A percentile compares a stretch with the other conserved stretches of the same genome.
These are phyloP conservation scores for Amia ocellicauda DNA, from an alignment of 2,113 vertebrate genomes.

Conservation along the genomic window DNA sequence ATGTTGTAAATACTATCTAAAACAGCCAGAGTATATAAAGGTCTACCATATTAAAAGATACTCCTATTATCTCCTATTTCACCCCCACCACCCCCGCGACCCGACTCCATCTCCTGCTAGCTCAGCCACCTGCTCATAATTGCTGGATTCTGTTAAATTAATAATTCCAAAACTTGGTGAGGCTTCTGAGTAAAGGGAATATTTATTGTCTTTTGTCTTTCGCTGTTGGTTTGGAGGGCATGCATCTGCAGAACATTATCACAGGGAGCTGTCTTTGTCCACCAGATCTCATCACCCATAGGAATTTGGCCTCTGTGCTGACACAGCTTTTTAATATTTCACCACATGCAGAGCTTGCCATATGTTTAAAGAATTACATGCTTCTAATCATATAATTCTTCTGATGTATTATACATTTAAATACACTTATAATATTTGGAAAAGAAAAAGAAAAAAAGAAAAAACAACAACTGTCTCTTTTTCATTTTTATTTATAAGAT, in stretches of 20 bases:
- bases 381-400: not conserved
- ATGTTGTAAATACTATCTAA: no score
- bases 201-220: conserved; percentile 1
- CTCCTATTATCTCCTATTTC: no score
- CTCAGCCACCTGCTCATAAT: not conserved
- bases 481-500: no score
- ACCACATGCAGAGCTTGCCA: conserved; percentile 39
- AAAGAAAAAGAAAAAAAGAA: conserved; percentile 20
- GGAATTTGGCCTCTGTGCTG: conserved; percentile 35
- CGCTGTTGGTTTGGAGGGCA: conserved; percentile 5
- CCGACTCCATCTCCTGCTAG: no score
- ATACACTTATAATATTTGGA: conserved; percentile 37
- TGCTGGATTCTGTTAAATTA: not conserved
- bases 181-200: no score
- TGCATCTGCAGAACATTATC: not conserved
- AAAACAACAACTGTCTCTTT: no score
- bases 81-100: not conserved
- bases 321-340: conserved; percentile 51
- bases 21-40: no score
- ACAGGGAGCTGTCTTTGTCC: conserved; percentile 12
- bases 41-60: no score
- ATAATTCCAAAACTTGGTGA: no score
- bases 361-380: conserved; percentile 30
- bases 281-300: conserved; percentile 16
- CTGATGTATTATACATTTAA: conserved; percentile 39